Conservation (phyloP, 2,888 invertebrate genomes). For the Lamproptera curius region DNA sequence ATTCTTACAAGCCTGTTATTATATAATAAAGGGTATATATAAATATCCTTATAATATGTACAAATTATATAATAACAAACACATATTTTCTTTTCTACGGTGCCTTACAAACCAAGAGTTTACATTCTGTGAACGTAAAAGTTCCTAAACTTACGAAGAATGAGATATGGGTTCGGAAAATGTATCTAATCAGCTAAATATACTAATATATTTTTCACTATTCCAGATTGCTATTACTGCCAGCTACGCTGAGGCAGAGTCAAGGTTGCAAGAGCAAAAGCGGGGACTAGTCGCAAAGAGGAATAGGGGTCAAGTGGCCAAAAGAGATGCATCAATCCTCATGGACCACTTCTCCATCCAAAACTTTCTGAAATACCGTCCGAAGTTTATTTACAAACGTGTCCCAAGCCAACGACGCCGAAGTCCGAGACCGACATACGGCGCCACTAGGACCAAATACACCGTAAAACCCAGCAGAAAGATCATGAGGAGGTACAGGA, state of each 20-base stretch:
- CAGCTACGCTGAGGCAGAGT: constrained; percentile 37
- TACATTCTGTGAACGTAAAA: too few species aligned
- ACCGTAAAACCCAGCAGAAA: constrained; percentile 39
- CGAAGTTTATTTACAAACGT: constrained; percentile 50
- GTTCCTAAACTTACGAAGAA: too few species aligned
- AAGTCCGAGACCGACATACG: constrained; percentile 38
- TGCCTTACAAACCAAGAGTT: too few species aligned
- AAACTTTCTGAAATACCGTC: constrained; percentile 37
- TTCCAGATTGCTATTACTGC: constrained; percentile 53
- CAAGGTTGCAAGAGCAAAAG: constrained; percentile 18
- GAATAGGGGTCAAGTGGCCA: constrained; percentile 30
- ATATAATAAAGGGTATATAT: too few species aligned
- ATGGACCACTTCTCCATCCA: constrained; percentile 46
- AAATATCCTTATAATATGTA: too few species aligned
- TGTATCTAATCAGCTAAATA: too few species aligned
- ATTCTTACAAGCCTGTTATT: too few species aligned
- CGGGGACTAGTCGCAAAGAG: constrained; percentile 32
- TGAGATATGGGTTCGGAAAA: too few species aligned
- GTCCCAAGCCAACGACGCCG: constrained; percentile 38
- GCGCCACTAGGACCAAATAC: constrained; percentile 37
- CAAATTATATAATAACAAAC: too few species aligned
- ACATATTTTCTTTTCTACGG: too few species aligned
- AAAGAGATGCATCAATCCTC: constrained; percentile 50
- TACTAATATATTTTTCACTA: too few species aligned
- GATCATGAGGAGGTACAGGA: constrained; percentile 44